Base-by-base conservation (phyloP, 1,140 invertebrate species). In the Planococcus citri region DNA sequence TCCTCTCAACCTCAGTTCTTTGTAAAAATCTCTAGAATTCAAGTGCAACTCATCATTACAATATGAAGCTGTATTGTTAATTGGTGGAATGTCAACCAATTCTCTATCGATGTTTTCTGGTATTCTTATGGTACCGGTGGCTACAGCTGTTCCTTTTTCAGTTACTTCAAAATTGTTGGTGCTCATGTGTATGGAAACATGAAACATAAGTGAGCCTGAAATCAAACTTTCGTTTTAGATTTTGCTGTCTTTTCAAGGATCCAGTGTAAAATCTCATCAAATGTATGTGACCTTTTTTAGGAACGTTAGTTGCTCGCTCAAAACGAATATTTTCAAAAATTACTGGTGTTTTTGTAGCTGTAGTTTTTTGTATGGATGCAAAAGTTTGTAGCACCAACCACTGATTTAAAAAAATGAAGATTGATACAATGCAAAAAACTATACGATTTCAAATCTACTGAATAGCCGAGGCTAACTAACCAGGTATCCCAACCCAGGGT, bases 401-500 rank as follows among this genome's bases (percentile, higher is more conserved):
- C 71, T 72, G n/a, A n/a, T n/a, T n/a, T n/a, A n/a, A n/a, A 51
- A 17, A 51, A 51, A 51, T n/a, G n/a, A n/a, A n/a, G n/a, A n/a
- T n/a, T n/a, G n/a, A n/a, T n/a, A n/a, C n/a, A n/a, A n/a, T n/a
- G n/a, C n/a, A n/a, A n/a, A n/a, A n/a, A n/a, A n/a, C n/a, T n/a
- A n/a, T n/a, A n/a, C n/a, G n/a, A n/a, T n/a, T n/a, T n/a, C n/a
- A n/a, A n/a, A n/a, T n/a, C n/a, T n/a, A n/a, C n/a, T n/a, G n/a
- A n/a, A n/a, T n/a, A n/a, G n/a, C n/a, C n/a, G n/a, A n/a, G n/a
- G n/a, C n/a, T n/a, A n/a, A 73, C 78, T 78, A 76, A 85, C 85
- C 79, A 98, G 81, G 76, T 97, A 97, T n/a, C 94, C 95, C 37
- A 95, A 96, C 41, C 94, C 95, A 17, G 95, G 95, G 80, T 92